These are phyloP conservation scores for Magallana gigas DNA, from an alignment of 1,140 invertebrate genomes.

Conservation along the genomic window DNA sequence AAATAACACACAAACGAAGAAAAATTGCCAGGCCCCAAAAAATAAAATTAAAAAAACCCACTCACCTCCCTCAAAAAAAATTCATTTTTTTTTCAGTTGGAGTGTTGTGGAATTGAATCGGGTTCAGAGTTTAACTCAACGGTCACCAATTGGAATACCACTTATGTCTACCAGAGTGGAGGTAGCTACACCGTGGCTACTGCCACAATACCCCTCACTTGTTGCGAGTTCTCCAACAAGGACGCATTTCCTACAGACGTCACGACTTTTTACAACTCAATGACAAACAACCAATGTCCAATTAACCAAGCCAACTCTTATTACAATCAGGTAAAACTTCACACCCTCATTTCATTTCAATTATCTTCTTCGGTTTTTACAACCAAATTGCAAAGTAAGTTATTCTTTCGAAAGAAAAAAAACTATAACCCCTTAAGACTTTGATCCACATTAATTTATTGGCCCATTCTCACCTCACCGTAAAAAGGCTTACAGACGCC, in stretches of 20 bases:
- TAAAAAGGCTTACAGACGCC: no score
- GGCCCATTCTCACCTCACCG: no score
- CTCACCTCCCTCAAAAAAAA: no score
- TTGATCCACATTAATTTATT: no score
- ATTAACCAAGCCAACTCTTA: constrained; percentile 40
- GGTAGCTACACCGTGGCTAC: constrained; percentile 42
- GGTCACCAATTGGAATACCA: constrained; percentile 52
- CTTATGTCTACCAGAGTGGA: constrained; percentile 47
- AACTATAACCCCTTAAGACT: no score
- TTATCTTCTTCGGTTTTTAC: no score
- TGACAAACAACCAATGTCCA: constrained; percentile 51
- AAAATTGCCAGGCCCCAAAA: no score
- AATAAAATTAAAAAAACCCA: no score
- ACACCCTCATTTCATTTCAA: background rate
- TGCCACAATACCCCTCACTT: constrained; percentile 49
- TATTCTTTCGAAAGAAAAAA: no score
- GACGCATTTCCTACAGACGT: constrained; percentile 52
- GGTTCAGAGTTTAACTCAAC: constrained; percentile 44
- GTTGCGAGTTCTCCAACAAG: constrained; percentile 52
- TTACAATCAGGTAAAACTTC: background rate
- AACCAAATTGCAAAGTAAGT: no score
- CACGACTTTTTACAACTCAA: constrained; percentile 48
- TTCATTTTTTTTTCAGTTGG: constrained; percentile 5
- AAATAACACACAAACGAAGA: no score
- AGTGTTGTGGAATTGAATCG: constrained; percentile 51